These are phyloP conservation scores for Centroberyx gerrardi DNA, from an alignment of 2,797 vertebrate genomes.

Conservation along the genomic window DNA sequence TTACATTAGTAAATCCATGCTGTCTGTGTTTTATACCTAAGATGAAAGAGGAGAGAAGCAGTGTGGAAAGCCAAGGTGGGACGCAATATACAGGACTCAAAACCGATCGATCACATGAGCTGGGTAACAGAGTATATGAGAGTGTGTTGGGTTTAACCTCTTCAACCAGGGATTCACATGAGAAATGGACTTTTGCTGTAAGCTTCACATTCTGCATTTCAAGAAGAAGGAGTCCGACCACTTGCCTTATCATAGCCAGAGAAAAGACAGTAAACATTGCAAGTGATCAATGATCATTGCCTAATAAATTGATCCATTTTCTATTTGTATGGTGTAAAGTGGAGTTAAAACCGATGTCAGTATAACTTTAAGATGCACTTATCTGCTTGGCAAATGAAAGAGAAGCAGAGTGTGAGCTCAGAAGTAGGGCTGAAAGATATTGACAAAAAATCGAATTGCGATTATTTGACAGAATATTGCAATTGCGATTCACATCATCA, in stretches of 20 bases:
- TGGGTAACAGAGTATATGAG: conserved; percentile 17
- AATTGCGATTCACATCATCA: too few relatives aligned
- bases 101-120: conserved; percentile 40
- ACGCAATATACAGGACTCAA: conserved; percentile 12
- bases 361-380: not conserved
- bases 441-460: too few relatives aligned
- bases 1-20: conserved; percentile 24
- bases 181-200: conserved; percentile 11
- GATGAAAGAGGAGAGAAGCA: not conserved
- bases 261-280: too few relatives aligned
- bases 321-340: not conserved
- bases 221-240: too few relatives aligned
- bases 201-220: too few relatives aligned
- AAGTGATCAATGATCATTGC: too few relatives aligned
- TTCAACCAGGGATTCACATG: conserved; percentile 44
- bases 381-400: conserved; percentile 5
- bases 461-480: too few relatives aligned
- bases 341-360: too few relatives aligned
- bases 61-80: not conserved
- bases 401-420: not conserved
- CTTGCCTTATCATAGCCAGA: too few relatives aligned
- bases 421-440: not conserved
- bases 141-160: conserved; percentile 40
- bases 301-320: too few relatives aligned
- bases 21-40: conserved; percentile 23